These are phyloP conservation scores for Sacculina carcini DNA, from an alignment of 2,888 invertebrate species.

Conservation along the genomic window DNA sequence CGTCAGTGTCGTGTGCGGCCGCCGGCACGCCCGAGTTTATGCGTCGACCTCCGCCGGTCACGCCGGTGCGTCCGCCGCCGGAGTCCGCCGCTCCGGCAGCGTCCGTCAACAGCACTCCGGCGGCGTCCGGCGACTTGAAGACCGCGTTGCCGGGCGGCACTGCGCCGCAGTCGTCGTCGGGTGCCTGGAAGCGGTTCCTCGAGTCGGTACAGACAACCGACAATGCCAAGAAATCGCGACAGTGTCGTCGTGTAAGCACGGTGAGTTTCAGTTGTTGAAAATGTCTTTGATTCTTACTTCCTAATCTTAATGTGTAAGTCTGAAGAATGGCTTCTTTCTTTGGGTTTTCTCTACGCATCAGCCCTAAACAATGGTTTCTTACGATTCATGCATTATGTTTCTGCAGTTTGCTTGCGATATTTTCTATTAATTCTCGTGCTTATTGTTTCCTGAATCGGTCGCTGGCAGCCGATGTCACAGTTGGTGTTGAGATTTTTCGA, in stretches of 20 bases:
- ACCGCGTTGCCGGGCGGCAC: conserved; percentile 19
- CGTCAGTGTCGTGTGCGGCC: not conserved
- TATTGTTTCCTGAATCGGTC: too few relatives aligned
- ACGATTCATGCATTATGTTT: too few relatives aligned
- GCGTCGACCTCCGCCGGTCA: not conserved
- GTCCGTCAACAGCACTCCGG: not conserved
- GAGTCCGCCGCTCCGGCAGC: not conserved
- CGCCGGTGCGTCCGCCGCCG: not conserved
- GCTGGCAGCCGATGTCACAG: too few relatives aligned
- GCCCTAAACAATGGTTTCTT: too few relatives aligned
- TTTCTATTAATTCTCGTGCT: too few relatives aligned
- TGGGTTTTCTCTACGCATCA: too few relatives aligned
- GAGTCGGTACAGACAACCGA: conserved; percentile 17
- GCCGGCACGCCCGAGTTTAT: not conserved
- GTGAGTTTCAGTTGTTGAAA: not conserved
- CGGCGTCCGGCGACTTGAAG: not conserved
- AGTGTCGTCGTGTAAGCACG: conserved; percentile 12
- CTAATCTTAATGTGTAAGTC: too few relatives aligned
- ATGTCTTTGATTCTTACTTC: too few relatives aligned
- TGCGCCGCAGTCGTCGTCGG: conserved; percentile 24
- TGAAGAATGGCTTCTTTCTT: too few relatives aligned
- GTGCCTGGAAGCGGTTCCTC: conserved; percentile 15
- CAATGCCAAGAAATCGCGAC: conserved; percentile 17
- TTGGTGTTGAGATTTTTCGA: too few relatives aligned
- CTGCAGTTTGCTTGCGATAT: too few relatives aligned